Conservation (phyloP, 2,113 vertebrate species). For the Tyrannus savana region DNA sequence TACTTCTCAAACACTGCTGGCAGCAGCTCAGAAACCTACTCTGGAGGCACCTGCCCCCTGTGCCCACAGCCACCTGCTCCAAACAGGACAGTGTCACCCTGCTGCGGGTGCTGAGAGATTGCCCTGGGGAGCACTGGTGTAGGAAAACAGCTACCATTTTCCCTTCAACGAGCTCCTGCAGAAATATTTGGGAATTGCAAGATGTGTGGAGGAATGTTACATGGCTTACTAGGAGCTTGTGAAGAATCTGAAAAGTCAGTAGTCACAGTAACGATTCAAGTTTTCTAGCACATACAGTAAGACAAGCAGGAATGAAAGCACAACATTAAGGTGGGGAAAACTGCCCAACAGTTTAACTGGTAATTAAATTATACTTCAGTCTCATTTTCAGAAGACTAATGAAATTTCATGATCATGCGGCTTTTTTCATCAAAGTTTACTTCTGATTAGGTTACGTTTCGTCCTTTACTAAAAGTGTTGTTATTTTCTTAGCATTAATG, state of each 20-base stretch:
- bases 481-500: not conserved
- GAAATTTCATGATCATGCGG: fast-evolving
- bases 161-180: not conserved
- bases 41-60: not conserved
- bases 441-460: not conserved
- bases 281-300: not conserved
- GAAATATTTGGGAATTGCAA: not conserved
- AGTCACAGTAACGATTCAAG: not conserved
- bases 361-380: not conserved
- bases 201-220: not conserved
- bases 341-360: not conserved
- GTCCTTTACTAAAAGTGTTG: not conserved
- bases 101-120: not conserved
- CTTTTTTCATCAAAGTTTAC: not conserved
- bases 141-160: not conserved
- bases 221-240: not conserved
- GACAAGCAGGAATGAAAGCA: not conserved
- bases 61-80: fast-evolving
- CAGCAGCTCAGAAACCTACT: not conserved
- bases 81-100: fast-evolving
- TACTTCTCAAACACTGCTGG: not conserved
- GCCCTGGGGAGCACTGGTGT: fast-evolving
- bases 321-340: not conserved
- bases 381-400: not conserved
- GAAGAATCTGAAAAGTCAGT: not conserved